Evolutionary conservation across 2,888 invertebrate species (phyloP).

Genomic region (Oscheius myriophilus): DNA sequence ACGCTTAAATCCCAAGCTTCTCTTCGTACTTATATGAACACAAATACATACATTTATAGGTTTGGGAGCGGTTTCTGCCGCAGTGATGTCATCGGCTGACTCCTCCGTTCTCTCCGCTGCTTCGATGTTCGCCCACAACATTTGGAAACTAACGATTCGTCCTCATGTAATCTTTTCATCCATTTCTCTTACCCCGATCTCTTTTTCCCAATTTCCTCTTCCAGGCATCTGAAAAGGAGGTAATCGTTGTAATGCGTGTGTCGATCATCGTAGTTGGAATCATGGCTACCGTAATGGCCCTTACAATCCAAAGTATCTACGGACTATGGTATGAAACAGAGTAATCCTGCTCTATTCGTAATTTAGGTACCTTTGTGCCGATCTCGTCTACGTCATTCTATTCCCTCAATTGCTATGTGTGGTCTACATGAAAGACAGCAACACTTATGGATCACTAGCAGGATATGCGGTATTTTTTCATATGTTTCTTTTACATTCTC

Average conservation of each 20-base stretch:
- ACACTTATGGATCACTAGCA: slow-evolving; percentile 91
- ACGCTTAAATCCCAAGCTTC: background rate
- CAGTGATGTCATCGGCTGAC: slow-evolving; percentile 99
- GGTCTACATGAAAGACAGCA: slow-evolving; percentile 92
- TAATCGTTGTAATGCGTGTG: slow-evolving; percentile 86
- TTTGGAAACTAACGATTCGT: slow-evolving; percentile 95
- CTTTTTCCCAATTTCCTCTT: slow-evolving; percentile 40
- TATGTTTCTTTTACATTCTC: background rate
- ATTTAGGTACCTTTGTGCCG: slow-evolving; percentile 87
- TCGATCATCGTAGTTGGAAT: slow-evolving; percentile 90
- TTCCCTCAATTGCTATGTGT: slow-evolving; percentile 98
- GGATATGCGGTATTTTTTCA: slow-evolving; percentile 68
- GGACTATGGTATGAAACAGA: slow-evolving; percentile 90
- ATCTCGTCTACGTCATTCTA: slow-evolving; percentile 96
- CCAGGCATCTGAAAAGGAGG: slow-evolving; percentile 94
- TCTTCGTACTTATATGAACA: background rate
- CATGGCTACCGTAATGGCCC: slow-evolving; percentile 91
- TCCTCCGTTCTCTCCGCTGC: slow-evolving; percentile 96
- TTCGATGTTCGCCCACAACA: slow-evolving; percentile 98
- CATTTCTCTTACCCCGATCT: too few relatives aligned
- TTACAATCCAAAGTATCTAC: slow-evolving; percentile 96
- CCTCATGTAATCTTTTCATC: slow-evolving; percentile 79
- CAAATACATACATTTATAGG: slow-evolving; percentile 33
- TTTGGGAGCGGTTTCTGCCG: slow-evolving; percentile 96
- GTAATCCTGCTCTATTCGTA: background rate